Percentiles rank a stretch among this genome's conserved stretches.
phyloP scores from a whole-genome alignment of 2,797 vertebrate species.

The Gymnodraco acuticeps region DNA sequence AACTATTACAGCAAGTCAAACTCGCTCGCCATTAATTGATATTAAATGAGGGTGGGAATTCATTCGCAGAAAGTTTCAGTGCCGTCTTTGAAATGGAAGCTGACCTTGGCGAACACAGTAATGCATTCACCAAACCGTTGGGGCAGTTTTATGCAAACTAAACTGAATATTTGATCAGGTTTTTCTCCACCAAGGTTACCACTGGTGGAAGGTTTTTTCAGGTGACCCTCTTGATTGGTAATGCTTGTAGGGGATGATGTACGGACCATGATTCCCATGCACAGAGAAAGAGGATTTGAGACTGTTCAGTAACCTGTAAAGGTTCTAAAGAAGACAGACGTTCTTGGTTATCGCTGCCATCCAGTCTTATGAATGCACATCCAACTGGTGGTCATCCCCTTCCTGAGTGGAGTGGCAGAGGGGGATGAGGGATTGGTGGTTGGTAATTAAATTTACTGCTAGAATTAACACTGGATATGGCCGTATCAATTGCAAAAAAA shows the following conservation, averaged over 20 bases:
- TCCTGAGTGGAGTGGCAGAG: slow-evolving; percentile 61
- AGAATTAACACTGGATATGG: slow-evolving; percentile 83
- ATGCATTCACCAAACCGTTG: slow-evolving; percentile 80
- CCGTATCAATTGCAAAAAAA: slow-evolving; percentile 81
- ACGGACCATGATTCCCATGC: not conserved
- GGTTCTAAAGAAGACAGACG: too few species aligned
- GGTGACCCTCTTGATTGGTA: slow-evolving; percentile 23
- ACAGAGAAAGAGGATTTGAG: not conserved
- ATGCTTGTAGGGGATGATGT: slow-evolving; percentile 23
- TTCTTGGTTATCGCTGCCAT: slow-evolving; percentile 15
- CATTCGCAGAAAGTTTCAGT: slow-evolving; percentile 67
- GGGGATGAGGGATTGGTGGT: slow-evolving; percentile 69
- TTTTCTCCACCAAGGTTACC: slow-evolving; percentile 71
- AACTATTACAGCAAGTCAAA: slow-evolving; percentile 75
- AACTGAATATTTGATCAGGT: slow-evolving; percentile 74
- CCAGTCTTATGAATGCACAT: slow-evolving; percentile 25
- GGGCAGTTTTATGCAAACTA: slow-evolving; percentile 82
- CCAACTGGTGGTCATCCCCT: slow-evolving; percentile 50
- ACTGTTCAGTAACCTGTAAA: not conserved
- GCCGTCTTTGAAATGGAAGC: slow-evolving; percentile 61
- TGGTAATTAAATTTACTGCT: slow-evolving; percentile 85
- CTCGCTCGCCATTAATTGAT: slow-evolving; percentile 66
- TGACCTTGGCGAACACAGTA: slow-evolving; percentile 75
- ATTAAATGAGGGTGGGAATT: slow-evolving; percentile 79
- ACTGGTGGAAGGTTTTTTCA: slow-evolving; percentile 42